Conservation (phyloP, 2,888 invertebrate species). For the Ectobius pallidus region DNA sequence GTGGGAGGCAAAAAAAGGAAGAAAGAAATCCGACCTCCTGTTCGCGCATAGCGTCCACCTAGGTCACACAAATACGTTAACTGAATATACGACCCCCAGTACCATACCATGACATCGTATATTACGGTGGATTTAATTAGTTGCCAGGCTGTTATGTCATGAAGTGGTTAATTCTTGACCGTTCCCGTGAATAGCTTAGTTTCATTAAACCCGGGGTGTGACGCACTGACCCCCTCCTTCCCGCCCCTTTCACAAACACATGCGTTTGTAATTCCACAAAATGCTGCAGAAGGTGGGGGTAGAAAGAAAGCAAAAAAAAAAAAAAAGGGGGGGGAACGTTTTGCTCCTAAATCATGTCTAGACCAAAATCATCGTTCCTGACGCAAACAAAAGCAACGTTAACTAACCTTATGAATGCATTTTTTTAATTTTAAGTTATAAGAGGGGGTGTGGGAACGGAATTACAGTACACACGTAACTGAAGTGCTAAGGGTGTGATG, state of each 20-base stretch:
- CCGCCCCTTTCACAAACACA: not conserved
- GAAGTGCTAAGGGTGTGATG: too few species aligned
- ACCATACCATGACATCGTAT: not conserved
- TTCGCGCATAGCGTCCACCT: not conserved
- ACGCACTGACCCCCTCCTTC: not conserved
- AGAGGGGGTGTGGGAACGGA: too few species aligned
- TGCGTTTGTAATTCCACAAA: constrained; percentile 5
- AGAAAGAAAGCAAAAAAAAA: too few species aligned
- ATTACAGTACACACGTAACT: too few species aligned
- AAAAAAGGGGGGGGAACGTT: too few species aligned
- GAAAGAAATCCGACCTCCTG: not conserved
- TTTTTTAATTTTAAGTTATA: not conserved
- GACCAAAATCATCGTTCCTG: not conserved
- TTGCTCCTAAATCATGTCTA: not conserved
- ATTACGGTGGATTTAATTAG: constrained; percentile 18
- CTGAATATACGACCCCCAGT: not conserved
- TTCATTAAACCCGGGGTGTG: constrained; percentile 12
- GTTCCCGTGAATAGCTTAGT: constrained; percentile 21
- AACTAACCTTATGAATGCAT: not conserved
- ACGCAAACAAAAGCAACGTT: not conserved
- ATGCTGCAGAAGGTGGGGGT: not conserved
- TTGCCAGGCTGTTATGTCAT: constrained; percentile 12
- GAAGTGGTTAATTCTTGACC: constrained; percentile 22
- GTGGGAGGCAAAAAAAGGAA: not conserved
- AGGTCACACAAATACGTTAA: not conserved